Evolutionary conservation across 2,888 invertebrate species (phyloP).

Genomic region (Zygogramma bicolorata): DNA sequence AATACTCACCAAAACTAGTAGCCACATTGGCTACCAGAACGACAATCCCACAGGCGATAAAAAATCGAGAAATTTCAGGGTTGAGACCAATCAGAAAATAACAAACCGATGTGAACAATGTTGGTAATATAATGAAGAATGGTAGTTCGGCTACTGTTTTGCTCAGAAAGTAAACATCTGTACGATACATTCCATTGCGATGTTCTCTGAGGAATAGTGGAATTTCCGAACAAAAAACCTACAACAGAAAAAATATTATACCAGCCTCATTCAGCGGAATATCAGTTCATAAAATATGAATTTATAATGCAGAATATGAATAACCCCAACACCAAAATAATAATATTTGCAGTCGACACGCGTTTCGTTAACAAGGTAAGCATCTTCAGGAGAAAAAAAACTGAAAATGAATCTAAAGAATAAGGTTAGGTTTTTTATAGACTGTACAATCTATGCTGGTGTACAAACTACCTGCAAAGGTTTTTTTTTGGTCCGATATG

Average conservation of each 20-base stretch:
- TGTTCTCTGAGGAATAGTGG: constrained; percentile 92
- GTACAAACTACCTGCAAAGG: too few relatives aligned
- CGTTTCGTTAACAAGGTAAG: too few relatives aligned
- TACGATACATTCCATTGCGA: constrained; percentile 90
- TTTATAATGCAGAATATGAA: too few relatives aligned
- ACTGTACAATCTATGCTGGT: too few relatives aligned
- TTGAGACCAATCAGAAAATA: constrained; percentile 93
- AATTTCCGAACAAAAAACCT: constrained; percentile 92
- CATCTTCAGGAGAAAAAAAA: too few relatives aligned
- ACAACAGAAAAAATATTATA: constrained; percentile 21
- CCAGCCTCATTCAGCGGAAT: not conserved
- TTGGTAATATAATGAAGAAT: constrained; percentile 84
- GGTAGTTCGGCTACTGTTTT: constrained; percentile 93
- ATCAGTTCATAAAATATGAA: too few relatives aligned
- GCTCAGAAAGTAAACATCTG: constrained; percentile 90
- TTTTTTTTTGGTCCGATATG: too few relatives aligned
- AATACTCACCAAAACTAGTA: constrained; percentile 81
- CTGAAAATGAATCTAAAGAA: too few relatives aligned
- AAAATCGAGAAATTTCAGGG: constrained; percentile 76
- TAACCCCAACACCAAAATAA: too few relatives aligned
- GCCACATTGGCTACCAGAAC: constrained; percentile 90
- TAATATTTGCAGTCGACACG: too few relatives aligned
- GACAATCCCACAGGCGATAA: constrained; percentile 79
- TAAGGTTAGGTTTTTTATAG: too few relatives aligned
- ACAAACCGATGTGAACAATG: constrained; percentile 83